phyloP scores from a whole-genome alignment of 1,140 invertebrate species.

The Goniozus legneri region DNA sequence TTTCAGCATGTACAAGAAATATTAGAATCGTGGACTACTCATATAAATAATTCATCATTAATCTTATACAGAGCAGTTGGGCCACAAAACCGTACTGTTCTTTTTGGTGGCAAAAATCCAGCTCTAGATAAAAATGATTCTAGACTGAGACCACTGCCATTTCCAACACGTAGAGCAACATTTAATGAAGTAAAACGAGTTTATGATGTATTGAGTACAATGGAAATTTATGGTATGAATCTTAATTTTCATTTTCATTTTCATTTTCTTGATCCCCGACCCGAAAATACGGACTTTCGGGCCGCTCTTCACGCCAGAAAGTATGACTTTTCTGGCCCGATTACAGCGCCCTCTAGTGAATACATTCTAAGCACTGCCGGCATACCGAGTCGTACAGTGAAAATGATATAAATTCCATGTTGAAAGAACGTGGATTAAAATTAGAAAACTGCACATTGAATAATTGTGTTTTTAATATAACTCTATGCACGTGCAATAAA shows the following conservation, averaged over 20 bases:
- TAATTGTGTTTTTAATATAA: no score
- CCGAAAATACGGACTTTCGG: no score
- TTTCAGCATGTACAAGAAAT: conserved; percentile 79
- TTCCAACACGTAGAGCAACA: conserved; percentile 77
- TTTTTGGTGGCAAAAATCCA: conserved; percentile 74
- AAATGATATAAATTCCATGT: no score
- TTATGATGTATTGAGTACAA: conserved; percentile 66
- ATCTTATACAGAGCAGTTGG: conserved; percentile 78
- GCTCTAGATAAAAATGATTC: conserved; percentile 64
- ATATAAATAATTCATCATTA: conserved; percentile 67
- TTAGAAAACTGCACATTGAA: no score
- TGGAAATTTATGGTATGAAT: conserved; percentile 74
- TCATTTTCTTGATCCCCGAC: no score
- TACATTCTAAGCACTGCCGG: no score
- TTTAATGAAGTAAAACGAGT: conserved; percentile 78
- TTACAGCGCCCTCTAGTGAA: no score
- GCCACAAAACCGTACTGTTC: conserved; percentile 65
- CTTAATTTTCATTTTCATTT: neutral
- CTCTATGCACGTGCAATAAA: no score
- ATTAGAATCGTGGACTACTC: conserved; percentile 64
- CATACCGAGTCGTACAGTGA: no score
- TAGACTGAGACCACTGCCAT: conserved; percentile 72
- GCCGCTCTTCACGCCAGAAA: no score
- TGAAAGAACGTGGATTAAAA: no score
- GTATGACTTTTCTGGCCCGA: no score